These are phyloP conservation scores for Danaus plexippus DNA, from an alignment of 1,140 invertebrate species.

Conservation along the genomic window DNA sequence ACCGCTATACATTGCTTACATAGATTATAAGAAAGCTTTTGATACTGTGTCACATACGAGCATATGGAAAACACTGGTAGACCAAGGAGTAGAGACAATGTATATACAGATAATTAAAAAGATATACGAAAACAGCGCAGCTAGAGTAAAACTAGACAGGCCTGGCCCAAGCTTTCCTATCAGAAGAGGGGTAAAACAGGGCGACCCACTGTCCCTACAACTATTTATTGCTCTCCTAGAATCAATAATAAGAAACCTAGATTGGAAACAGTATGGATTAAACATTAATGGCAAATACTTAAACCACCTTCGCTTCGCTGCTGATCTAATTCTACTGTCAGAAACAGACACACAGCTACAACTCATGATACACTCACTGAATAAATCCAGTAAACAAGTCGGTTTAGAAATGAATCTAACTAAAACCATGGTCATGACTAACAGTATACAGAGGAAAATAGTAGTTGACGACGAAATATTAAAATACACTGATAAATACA, in stretches of 20 bases:
- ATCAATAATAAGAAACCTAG: no score
- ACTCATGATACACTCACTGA: constrained; percentile 3
- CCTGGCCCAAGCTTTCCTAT: constrained; percentile 5
- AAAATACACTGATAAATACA: no score
- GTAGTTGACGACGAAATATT: no score
- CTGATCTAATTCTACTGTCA: constrained; percentile 3
- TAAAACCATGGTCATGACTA: no score
- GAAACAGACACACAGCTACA: constrained; percentile 4
- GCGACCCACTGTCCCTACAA: constrained; percentile 3
- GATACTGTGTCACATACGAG: no score
- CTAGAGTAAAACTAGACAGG: constrained; percentile 1
- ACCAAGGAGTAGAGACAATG: constrained; percentile 3
- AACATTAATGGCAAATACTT: constrained; percentile 1
- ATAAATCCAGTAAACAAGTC: no score
- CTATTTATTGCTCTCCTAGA: constrained; percentile 5
- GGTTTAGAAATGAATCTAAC: no score
- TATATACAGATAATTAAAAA: no score
- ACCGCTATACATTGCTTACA: no score
- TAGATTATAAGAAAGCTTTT: no score
- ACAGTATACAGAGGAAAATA: no score
- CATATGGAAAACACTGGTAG: constrained; percentile 2
- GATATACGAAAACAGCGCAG: background rate
- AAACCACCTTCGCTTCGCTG: constrained; percentile 7
- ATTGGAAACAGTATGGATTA: no score
- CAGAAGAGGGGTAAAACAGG: constrained; percentile 2